Conservation (phyloP, 2,888 invertebrate genomes). For the Xanthorhoe spadicearia region DNA sequence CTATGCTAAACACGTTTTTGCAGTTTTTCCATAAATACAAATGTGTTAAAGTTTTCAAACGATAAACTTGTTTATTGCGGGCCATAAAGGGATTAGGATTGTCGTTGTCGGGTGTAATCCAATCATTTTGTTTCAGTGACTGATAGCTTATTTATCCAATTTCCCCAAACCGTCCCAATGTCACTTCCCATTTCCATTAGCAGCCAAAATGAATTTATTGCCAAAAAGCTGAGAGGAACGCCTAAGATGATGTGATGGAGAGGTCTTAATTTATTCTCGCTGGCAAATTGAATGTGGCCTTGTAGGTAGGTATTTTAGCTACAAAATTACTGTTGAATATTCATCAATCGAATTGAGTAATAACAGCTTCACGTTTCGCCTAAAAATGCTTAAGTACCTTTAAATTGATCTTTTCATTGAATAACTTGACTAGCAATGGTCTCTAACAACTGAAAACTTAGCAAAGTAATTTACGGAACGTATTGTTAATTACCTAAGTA, state of each 20-base stretch:
- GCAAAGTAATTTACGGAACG: too few species aligned
- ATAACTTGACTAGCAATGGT: not conserved
- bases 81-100: constrained; percentile 1
- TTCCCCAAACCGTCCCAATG: constrained; percentile 19
- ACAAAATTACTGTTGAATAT: constrained; percentile 51
- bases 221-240: constrained; percentile 48
- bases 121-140: constrained; percentile 15
- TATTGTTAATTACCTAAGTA: too few species aligned
- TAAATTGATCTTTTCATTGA: not conserved
- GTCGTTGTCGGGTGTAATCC: constrained; percentile 7
- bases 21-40: not conserved
- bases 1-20: constrained; percentile 7
- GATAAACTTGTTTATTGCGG: not conserved
- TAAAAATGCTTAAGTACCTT: constrained; percentile 36
- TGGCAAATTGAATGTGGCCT: constrained; percentile 51
- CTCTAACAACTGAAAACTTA: not conserved
- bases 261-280: constrained; percentile 55
- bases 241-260: constrained; percentile 53
- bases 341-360: constrained; percentile 40
- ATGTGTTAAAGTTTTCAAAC: not conserved
- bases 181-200: constrained; percentile 36
- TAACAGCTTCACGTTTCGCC: constrained; percentile 22
- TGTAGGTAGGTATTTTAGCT: constrained; percentile 39
- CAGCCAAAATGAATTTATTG: constrained; percentile 36
- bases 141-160: constrained; percentile 29